A percentile compares a stretch with the other conserved stretches of the same genome.
These are phyloP conservation scores for Lepus timidus DNA, from an alignment of 2,113 vertebrate species.

Conservation along the genomic window DNA sequence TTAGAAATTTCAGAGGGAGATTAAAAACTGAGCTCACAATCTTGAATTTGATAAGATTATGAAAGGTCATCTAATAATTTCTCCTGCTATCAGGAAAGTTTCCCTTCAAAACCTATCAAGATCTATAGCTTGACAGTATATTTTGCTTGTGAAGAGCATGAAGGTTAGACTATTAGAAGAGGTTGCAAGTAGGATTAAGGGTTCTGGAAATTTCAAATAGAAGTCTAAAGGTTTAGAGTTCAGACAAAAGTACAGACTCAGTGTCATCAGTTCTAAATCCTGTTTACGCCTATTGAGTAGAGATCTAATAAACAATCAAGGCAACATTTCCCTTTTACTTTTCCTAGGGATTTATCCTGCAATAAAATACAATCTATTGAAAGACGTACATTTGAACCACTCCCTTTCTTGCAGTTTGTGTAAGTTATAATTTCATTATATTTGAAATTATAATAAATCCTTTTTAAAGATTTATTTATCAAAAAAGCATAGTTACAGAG, in stretches of 20 bases:
- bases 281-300: neutral
- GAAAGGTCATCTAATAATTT: neutral
- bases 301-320: neutral
- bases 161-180: neutral
- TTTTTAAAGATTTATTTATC: too few species aligned
- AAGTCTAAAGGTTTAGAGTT: neutral
- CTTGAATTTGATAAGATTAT: neutral
- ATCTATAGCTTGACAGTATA: neutral
- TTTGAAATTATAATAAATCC: neutral
- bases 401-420: conserved; percentile 81
- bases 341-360: conserved; percentile 83
- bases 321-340: conserved; percentile 64
- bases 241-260: neutral
- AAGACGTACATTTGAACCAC: neutral
- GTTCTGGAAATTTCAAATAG: neutral
- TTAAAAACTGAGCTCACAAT: neutral
- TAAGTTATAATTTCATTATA: conserved; percentile 70
- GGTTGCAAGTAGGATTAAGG: too few species aligned
- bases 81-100: neutral
- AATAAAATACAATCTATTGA: conserved; percentile 81
- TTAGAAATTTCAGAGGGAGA: neutral
- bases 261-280: conserved; percentile 15
- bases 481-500: too few species aligned
- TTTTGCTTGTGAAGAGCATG: neutral
- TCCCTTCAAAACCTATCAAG: neutral